phyloP scores from a whole-genome alignment of 1,140 invertebrate genomes.

The Achatina immaculata region DNA sequence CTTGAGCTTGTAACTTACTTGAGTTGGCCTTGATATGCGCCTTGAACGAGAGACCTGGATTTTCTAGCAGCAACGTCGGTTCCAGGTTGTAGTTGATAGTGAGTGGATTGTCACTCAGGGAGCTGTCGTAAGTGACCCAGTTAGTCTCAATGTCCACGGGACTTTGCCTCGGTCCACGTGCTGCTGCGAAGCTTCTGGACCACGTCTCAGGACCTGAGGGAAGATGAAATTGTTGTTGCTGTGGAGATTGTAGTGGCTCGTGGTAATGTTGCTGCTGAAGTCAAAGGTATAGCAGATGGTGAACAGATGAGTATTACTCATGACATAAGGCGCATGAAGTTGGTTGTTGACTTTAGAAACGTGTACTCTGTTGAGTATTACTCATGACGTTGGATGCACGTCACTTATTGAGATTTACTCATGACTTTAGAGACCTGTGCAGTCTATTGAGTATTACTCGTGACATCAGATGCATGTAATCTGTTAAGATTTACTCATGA shows the following conservation, averaged over 20 bases:
- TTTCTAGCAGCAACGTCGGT: neutral
- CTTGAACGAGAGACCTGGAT: conserved; percentile 27
- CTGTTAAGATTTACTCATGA: no score
- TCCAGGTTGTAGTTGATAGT: conserved; percentile 51
- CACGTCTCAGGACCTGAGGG: conserved; percentile 62
- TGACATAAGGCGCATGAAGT: neutral
- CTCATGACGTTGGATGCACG: neutral
- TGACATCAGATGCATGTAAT: no score
- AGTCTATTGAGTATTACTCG: no score
- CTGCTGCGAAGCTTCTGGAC: conserved; percentile 57
- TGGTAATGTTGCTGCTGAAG: neutral
- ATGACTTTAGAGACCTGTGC: no score
- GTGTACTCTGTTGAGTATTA: neutral
- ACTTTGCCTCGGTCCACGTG: conserved; percentile 60
- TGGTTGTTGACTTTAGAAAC: neutral
- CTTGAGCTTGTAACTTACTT: no score
- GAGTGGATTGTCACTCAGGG: conserved; percentile 46
- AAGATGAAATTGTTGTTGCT: neutral
- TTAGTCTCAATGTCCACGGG: conserved; percentile 64
- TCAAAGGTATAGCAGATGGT: neutral
- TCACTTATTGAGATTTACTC: no score
- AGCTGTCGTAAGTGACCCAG: conserved; percentile 45
- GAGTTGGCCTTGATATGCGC: neutral
- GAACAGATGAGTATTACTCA: neutral
- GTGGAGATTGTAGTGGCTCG: neutral